Evolutionary conservation across 2,888 invertebrate genomes (phyloP).

Genomic region (Busseola fusca): DNA sequence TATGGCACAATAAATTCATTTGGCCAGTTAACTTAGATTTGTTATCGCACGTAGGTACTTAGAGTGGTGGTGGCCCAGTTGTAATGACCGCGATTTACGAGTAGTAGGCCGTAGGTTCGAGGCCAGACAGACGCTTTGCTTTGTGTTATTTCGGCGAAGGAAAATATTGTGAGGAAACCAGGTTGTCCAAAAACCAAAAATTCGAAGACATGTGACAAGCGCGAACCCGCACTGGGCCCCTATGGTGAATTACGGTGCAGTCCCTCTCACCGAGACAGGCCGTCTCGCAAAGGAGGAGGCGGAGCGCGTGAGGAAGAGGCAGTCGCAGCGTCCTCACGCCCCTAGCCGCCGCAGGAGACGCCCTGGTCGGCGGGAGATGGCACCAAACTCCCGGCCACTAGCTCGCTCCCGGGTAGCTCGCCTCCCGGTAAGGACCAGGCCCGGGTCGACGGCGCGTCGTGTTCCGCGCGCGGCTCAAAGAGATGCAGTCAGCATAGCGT

Average conservation of each 20-base stretch:
- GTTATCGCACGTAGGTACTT: slow-evolving; percentile 66
- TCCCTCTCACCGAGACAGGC: too few relatives aligned
- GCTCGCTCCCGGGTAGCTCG: too few relatives aligned
- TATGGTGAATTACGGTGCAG: neutral
- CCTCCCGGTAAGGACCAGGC: too few relatives aligned
- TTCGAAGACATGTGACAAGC: neutral
- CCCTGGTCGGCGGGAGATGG: too few relatives aligned
- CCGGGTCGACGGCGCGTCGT: too few relatives aligned
- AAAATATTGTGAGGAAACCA: neutral
- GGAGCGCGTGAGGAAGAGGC: too few relatives aligned
- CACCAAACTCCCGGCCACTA: too few relatives aligned
- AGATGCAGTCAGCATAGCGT: too few relatives aligned
- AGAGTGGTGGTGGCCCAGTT: neutral
- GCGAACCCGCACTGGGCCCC: neutral
- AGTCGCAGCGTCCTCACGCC: too few relatives aligned
- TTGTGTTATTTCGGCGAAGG: neutral
- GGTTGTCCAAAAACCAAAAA: neutral
- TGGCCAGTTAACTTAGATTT: slow-evolving; percentile 84
- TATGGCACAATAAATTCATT: slow-evolving; percentile 87
- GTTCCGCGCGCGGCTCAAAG: too few relatives aligned
- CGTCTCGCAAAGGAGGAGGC: too few relatives aligned
- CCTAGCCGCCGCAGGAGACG: too few relatives aligned
- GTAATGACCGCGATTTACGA: neutral
- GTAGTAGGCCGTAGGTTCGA: neutral
- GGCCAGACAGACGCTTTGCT: neutral